These are phyloP conservation scores for Cephus rjabovi DNA, from an alignment of 2,888 invertebrate genomes.

Conservation along the genomic window DNA sequence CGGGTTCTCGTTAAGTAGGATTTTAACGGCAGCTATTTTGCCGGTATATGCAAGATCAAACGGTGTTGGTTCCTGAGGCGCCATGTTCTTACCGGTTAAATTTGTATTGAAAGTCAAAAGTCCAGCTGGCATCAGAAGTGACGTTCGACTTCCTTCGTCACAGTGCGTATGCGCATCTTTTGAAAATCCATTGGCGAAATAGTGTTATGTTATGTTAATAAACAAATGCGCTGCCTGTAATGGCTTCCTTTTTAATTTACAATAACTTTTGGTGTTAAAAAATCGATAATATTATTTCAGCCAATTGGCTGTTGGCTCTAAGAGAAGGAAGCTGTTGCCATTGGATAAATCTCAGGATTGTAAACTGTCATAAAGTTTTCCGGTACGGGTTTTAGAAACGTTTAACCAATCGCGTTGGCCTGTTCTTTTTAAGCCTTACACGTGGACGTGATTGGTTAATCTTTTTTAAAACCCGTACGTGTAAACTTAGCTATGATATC, in stretches of 20 bases:
- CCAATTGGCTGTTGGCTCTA: neutral
- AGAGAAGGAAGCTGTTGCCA: neutral
- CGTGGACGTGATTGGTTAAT: too few relatives aligned
- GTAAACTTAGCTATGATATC: too few relatives aligned
- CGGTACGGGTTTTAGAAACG: too few relatives aligned
- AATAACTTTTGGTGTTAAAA: neutral
- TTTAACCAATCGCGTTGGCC: too few relatives aligned
- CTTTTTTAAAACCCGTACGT: too few relatives aligned
- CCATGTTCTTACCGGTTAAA: slow-evolving; percentile 28
- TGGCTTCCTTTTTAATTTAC: neutral
- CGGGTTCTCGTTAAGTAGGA: slow-evolving; percentile 72
- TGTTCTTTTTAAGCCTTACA: too few relatives aligned
- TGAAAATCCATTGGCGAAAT: neutral
- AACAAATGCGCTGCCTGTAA: neutral
- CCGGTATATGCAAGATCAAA: slow-evolving; percentile 81
- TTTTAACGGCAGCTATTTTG: slow-evolving; percentile 75
- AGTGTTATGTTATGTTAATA: neutral
- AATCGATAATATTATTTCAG: neutral
- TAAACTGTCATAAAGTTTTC: too few relatives aligned
- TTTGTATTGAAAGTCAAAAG: neutral
- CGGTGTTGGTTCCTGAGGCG: slow-evolving; percentile 57
- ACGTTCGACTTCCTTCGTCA: neutral
- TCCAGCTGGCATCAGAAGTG: neutral
- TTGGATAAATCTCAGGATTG: neutral
- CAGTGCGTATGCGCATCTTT: neutral